Evolutionary conservation across 2,888 invertebrate genomes (phyloP).

Genomic region (Odontomyia ornata): DNA sequence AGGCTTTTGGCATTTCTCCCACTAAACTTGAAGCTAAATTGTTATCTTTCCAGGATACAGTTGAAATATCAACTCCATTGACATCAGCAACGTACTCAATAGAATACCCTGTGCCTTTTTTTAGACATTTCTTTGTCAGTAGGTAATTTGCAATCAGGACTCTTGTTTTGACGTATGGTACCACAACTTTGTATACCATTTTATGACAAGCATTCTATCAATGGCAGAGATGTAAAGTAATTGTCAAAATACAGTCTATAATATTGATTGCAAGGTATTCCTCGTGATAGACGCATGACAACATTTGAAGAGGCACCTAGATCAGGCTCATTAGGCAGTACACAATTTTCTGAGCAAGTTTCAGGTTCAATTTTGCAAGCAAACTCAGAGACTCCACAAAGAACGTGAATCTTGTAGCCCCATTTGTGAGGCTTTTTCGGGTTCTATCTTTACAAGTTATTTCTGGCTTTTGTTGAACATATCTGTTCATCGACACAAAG

Average conservation of each 20-base stretch:
- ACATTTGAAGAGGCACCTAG: slow-evolving; percentile 51
- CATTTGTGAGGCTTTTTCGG: slow-evolving; percentile 51
- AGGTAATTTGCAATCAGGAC: slow-evolving; percentile 47
- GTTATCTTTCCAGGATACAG: slow-evolving; percentile 58
- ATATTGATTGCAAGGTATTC: slow-evolving; percentile 49
- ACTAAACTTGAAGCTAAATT: slow-evolving; percentile 57
- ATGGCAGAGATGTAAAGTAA: slow-evolving; percentile 41
- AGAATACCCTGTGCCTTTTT: too few species aligned
- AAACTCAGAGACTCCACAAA: slow-evolving; percentile 49
- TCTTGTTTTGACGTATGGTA: slow-evolving; percentile 54
- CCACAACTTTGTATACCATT: slow-evolving; percentile 53
- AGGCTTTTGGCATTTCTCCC: slow-evolving; percentile 53
- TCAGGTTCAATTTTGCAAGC: slow-evolving; percentile 51
- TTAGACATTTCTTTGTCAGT: slow-evolving; percentile 46
- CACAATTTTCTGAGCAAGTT: slow-evolving; percentile 46
- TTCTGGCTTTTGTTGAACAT: slow-evolving; percentile 54
- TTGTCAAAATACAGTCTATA: slow-evolving; percentile 49
- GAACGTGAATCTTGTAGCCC: slow-evolving; percentile 50
- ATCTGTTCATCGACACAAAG: not conserved
- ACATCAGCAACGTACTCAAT: too few species aligned
- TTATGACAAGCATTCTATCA: slow-evolving; percentile 54
- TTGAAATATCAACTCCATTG: slow-evolving; percentile 52
- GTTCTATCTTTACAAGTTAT: slow-evolving; percentile 56
- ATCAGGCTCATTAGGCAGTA: slow-evolving; percentile 48
- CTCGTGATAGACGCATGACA: slow-evolving; percentile 49